Evolutionary conservation across 92 coral and sea anemone genomes (phyloP), one percentile per base, ranked within the genome.

Genomic region (Zoanthus sansibaricus): DNA sequence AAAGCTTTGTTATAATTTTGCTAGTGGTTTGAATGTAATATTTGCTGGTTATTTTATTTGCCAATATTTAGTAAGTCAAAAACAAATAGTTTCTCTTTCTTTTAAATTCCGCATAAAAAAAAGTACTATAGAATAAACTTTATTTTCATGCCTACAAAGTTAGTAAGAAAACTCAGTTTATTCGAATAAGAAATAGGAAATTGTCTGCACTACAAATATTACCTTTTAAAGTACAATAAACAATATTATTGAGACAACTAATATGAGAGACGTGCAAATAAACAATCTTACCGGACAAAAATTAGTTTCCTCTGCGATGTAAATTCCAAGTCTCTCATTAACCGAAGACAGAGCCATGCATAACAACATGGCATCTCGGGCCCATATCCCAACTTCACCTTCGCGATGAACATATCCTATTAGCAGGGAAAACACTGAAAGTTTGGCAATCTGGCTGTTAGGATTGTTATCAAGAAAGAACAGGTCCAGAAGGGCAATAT

Each of bases 281-380:
- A 62, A n/a, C 7, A 16, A 17, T 84, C 99, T 95, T 88, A 97
- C 99, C 90, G 98, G 98, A 25, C 99, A 97, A 83, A 97, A 97
- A 87, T 94, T 89, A 1, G 99, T 97, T 79, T 94, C 95, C 31
- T 97, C 99, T 25, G 96, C 94, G 87, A 97, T 93, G 61, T 93
- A 95, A 70, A 74, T 91, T 20, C 98, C 99, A 37, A 97, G 89
- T 67, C 96, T 86, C 5, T 95, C 83, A 82, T 97, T 95, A 14
- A 97, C 95, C 46, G 98, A 95, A 14, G 99, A 97, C 13, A 97
- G 87, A 42, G 99, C 98, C 94, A 96, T 97, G 88, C 98, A 95
- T 37, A 97, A 82, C 49, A 97, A 66, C 87, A 97, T 95, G 9
- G 98, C 99, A 64, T 97, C 99, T 13, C 99, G 93, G 8, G 99